Evolutionary conservation across 2,797 vertebrate species (phyloP), one percentile per base, ranked within the genome.

Genomic region (Alosa sapidissima): DNA sequence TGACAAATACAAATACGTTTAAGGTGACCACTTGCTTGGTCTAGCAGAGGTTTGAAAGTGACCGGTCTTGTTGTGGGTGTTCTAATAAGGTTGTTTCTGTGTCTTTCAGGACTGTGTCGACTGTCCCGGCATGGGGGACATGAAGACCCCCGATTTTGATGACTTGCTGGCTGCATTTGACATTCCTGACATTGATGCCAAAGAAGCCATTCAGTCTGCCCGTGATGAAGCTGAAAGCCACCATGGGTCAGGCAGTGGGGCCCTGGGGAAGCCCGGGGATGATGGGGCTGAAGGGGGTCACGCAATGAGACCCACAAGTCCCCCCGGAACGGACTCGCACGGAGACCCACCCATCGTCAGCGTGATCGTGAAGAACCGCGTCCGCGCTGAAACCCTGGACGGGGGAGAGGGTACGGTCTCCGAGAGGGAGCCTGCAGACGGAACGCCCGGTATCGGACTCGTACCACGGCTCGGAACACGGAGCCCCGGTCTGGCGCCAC

Each of bases 61-160:
- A 72, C 28, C 13, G 4, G 11, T 72, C 14, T 98, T 0, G 98
- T 99, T 92, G 98, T 99, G 13, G 97, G 99, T 93, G 95, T 62
- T 19, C 33, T 72, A 14, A 72, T 3, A 16, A 16, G 33, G 33
- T 28, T 72, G 65, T 72, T 72, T 72, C 65, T 72, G 11, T 11
- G 5, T 72, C 9, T 41, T 36, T 33, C 33, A 72, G 65, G 94
- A 14, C 0, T 81, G 55, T 1, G 88, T 55, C 75, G 83, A 36
- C 5, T 72, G 65, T 72, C 65, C 65, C 65, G 65, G 58, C 58
- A 99, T 99, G 98, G 98, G 98, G 91, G 98, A 99, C 94, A 99
- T 99, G 98, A 99, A 99, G 90, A 99, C 98, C n/a, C 98, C 98
- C 10, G 98, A 99, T 90, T 99, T 99, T 2, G 98, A 99, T 9